Base-by-base conservation (phyloP, 1,140 invertebrate species). In the Lasioglossum baleicum region DNA sequence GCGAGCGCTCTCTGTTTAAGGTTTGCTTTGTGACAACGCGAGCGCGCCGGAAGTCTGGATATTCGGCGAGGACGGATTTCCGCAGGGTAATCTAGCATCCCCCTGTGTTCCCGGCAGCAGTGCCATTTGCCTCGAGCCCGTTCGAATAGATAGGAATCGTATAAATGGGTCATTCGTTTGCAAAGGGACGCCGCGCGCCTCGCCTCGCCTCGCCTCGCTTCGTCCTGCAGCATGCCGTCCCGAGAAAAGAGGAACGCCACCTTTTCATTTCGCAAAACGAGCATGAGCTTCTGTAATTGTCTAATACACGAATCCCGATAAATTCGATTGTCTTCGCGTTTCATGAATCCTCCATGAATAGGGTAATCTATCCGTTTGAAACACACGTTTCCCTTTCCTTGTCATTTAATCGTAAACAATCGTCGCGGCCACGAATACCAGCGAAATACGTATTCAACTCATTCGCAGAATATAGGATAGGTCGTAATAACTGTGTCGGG, bases 41-140 rank as follows among this genome's bases (percentile, higher is more conserved):
- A 65, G 67, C 72, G 65, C 56, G n/a, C 72, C 72, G 83, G 74
- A 84, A 84, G 66, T 51, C 74, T 75, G 74, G 73, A 35, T 71
- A 84, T 84, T 85, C 78, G 82, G 63, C 51, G 73, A 85, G 73
- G 78, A 77, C 82, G 83, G 73, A 84, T 83, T 83, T 84, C 83
- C 70, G 74, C 61, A 72, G 79, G 83, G 83, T 81, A 84, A 85
- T 84, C 83, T 81, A 80, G 44, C 77, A 58, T 53, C 31, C 74
- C 65, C 58, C 61, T 35, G 31, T 69, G 67, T 71, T 60, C 56
- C 15, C 35, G 44, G 15, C 63, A 7, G 35, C 63, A 2, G 35
- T 40, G 48, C 22, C 58, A 56, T 58, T 72, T 64, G 69, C 71
- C 75, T 65, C 73, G 61, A 84, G 64, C 83, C 61, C 42, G 73